Conservation (phyloP, 2,113 vertebrate species). For the Trochalopteron elliotii region DNA sequence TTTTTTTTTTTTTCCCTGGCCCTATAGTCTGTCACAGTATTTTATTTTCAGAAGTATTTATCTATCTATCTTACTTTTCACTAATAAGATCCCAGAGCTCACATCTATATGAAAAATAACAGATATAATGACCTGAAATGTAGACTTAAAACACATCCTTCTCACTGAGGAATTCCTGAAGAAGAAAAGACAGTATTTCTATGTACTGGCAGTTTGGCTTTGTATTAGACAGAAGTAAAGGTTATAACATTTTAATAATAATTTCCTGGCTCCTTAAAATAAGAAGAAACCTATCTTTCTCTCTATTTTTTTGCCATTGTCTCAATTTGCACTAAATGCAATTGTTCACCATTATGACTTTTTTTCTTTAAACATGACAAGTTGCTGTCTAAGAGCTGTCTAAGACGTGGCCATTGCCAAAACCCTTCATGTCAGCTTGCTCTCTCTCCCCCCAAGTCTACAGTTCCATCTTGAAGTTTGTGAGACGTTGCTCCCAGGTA, state of each 20-base stretch:
- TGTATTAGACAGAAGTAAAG: neutral
- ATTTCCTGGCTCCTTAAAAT: neutral
- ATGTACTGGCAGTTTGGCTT: neutral
- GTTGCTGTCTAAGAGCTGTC: neutral
- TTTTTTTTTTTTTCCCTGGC: neutral
- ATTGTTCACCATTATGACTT: neutral
- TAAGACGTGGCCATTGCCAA: neutral
- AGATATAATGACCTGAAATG: neutral
- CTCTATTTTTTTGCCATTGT: accelerated
- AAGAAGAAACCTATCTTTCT: neutral
- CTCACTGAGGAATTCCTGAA: neutral
- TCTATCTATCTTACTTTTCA: neutral
- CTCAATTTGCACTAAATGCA: neutral
- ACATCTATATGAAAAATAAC: neutral
- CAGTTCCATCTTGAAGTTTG: neutral
- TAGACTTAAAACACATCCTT: neutral
- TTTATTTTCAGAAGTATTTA: neutral
- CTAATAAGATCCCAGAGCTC: slow-evolving; percentile 8
- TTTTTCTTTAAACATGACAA: neutral
- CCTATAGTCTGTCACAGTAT: neutral
- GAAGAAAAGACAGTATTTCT: neutral
- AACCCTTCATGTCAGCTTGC: neutral
- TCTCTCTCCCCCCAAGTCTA: neutral
- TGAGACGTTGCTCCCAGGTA: neutral
- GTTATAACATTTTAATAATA: neutral